Evolutionary conservation across 1,140 invertebrate genomes (phyloP), one percentile per base, ranked within the genome.

Genomic region (Adelges cooleyi): DNA sequence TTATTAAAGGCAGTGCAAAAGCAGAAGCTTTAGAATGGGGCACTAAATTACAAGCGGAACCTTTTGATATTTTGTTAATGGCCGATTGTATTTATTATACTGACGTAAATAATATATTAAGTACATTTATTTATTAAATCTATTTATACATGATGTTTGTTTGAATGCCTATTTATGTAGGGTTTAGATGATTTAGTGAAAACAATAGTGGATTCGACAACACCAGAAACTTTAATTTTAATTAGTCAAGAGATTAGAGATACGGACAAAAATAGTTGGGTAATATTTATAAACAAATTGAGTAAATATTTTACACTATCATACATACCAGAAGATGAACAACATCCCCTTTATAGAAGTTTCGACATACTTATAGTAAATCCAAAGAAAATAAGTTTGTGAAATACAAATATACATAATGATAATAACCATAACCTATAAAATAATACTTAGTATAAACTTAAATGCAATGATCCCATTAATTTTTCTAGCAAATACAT

Each of bases 401-500:
- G 44, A 11, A 44, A 25, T 46, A 6, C 20, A 62, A 48, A n/a
- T n/a, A n/a, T n/a, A n/a, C n/a, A n/a, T 48, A 62, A 59, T 46
- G 25, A 59, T 17, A 18, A 11, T 10, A 36, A 23, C 20, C 18
- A 48, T 29, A 33, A 62, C 27, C 42, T 44, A 48, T n/a, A 15
- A 29, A 13, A 46, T 23, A 27, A n/a, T 44, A 17, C 20, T 62
- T 62, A 62, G 33, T 62, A 46, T 33, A 62, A 62, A 25, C 56
- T 62, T 18, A 62, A 62, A 48, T 62, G 56, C 17, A 62, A 33
- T n/a, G 42, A 62, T 29, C 56, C 56, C 56, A 62, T 62, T 46
- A 62, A 46, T 22, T 40, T 62, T 8, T 62, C 56, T 3, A 62
- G 56, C 11, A 48, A 17, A 15, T 48, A 62, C 3, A 62, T 3